Evolutionary conservation across 2,888 invertebrate species (phyloP).

Genomic region (Rapana venosa): DNA sequence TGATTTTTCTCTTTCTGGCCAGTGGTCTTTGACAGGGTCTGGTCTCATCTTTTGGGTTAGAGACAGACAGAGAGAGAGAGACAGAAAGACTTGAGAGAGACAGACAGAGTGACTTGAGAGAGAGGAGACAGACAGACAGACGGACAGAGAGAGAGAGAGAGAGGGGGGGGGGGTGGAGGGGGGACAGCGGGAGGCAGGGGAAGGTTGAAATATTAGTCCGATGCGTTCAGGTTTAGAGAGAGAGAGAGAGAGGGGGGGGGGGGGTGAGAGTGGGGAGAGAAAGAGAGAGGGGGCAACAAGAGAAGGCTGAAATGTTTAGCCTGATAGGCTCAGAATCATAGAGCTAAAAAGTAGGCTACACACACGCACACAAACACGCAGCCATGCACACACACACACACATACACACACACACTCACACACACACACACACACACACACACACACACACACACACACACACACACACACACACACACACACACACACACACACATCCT

Average conservation of each 20-base stretch:
- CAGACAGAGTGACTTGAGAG: background rate
- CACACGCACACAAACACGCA: background rate
- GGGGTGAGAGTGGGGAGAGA: background rate
- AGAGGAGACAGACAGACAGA: background rate
- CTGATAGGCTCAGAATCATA: background rate
- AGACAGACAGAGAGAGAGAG: background rate
- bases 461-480: constrained; percentile 13
- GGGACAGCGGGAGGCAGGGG: background rate
- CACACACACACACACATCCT: constrained; percentile 8
- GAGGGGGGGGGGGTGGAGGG: background rate
- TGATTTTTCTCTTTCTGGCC: background rate
- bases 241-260: background rate
- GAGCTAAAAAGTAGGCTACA: background rate
- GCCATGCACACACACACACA: background rate
- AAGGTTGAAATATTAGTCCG: background rate
- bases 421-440: constrained; percentile 1
- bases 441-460: constrained; percentile 16
- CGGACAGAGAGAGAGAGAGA: background rate
- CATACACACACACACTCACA: background rate
- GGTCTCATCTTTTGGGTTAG: background rate
- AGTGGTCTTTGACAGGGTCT: background rate
- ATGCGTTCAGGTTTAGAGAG: background rate
- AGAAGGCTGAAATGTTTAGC: background rate
- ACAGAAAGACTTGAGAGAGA: background rate
- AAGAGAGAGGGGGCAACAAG: background rate